These are phyloP conservation scores for Polydrusus cervinus DNA, from an alignment of 2,888 invertebrate species.

Conservation along the genomic window DNA sequence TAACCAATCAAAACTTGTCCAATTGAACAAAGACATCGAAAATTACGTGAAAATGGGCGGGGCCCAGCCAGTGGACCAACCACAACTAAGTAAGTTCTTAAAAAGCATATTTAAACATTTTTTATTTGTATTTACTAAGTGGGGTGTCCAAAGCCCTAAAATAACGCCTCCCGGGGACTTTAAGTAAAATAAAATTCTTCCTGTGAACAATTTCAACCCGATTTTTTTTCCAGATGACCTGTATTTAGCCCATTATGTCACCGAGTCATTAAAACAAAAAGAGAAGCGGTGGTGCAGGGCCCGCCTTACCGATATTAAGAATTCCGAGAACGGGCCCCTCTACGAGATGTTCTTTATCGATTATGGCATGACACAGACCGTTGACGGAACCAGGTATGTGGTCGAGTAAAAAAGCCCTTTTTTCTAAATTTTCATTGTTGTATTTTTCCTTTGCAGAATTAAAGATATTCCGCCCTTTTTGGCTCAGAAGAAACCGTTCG, in stretches of 20 bases:
- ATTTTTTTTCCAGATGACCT: conserved; percentile 73
- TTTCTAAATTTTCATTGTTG: too few species aligned
- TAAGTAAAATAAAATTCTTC: too few species aligned
- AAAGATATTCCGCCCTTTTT: conserved; percentile 72
- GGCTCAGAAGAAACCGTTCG: conserved; percentile 72
- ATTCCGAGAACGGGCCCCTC: conserved; percentile 62
- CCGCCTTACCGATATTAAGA: conserved; percentile 69
- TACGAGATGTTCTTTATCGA: conserved; percentile 79
- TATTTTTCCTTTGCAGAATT: conserved; percentile 68
- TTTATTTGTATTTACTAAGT: too few species aligned
- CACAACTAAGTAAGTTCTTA: conserved; percentile 60
- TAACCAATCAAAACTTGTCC: conserved; percentile 51
- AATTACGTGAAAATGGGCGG: conserved; percentile 59
- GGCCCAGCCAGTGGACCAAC: conserved; percentile 53
- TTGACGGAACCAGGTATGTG: conserved; percentile 72
- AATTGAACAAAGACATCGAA: conserved; percentile 59
- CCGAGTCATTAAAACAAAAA: conserved; percentile 33
- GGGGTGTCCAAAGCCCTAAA: too few species aligned
- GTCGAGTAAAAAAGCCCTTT: not conserved
- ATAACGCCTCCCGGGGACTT: too few species aligned
- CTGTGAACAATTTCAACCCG: not conserved
- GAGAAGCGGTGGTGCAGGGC: conserved; percentile 80
- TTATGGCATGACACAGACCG: conserved; percentile 75
- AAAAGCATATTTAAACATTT: too few species aligned
- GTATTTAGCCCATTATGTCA: conserved; percentile 75